Evolutionary conservation across 2,113 vertebrate species (phyloP).

Genomic region (Microcebus griseorufus): DNA sequence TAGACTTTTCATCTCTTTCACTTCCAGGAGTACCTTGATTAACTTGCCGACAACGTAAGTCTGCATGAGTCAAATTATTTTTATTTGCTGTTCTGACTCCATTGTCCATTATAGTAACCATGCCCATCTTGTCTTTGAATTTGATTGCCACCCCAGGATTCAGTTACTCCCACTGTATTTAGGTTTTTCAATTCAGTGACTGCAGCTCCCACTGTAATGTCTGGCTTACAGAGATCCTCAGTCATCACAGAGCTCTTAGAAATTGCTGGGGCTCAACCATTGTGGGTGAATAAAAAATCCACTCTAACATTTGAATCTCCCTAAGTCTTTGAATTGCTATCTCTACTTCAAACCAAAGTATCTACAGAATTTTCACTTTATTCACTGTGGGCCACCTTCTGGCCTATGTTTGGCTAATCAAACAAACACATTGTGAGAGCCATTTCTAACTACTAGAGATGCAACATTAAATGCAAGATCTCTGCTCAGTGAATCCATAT

Average conservation of each 20-base stretch:
- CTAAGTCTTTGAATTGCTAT: neutral
- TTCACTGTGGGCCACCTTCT: neutral
- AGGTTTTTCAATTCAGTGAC: neutral
- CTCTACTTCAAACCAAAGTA: neutral
- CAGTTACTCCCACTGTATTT: neutral
- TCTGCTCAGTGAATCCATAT: neutral
- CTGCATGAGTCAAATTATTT: neutral
- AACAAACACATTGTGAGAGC: neutral
- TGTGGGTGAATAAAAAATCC: neutral
- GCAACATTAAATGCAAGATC: neutral
- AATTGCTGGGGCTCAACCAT: neutral
- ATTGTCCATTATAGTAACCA: neutral
- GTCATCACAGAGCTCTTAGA: neutral
- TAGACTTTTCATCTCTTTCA: neutral
- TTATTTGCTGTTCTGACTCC: neutral
- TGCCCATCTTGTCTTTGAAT: neutral
- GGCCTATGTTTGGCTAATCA: neutral
- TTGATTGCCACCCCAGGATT: neutral
- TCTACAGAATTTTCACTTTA: neutral
- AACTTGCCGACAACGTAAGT: neutral
- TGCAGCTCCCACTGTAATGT: neutral
- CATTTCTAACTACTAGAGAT: neutral
- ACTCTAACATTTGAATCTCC: neutral
- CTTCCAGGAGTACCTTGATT: neutral
- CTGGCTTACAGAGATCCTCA: neutral